A percentile compares a stretch with the other conserved stretches of the same genome.
Evolutionary conservation across 2,888 invertebrate species (phyloP).

Genomic region (Phrixothrix hirtus): DNA sequence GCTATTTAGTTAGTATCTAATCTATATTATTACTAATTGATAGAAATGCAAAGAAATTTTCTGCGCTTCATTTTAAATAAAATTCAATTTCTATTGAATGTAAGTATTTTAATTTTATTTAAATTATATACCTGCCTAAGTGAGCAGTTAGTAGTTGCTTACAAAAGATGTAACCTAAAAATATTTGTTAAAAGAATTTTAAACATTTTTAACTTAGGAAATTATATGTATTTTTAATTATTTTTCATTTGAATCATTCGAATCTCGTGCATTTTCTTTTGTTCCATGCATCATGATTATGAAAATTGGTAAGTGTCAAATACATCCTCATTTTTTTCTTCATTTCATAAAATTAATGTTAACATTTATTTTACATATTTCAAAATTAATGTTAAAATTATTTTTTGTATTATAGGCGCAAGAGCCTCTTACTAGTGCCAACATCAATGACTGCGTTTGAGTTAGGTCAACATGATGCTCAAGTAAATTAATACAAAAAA

Average conservation of each 20-base stretch:
- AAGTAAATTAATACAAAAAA: constrained; percentile 23
- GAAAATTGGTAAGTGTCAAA: constrained; percentile 43
- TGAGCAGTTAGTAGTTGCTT: constrained; percentile 6
- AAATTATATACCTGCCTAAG: too few species aligned
- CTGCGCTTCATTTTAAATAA: too few species aligned
- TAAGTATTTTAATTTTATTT: too few species aligned
- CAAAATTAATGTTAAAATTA: constrained; percentile 36
- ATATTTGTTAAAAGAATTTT: constrained; percentile 10
- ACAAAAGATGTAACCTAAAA: constrained; percentile 2
- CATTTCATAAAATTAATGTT: too few species aligned
- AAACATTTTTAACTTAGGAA: constrained; percentile 10
- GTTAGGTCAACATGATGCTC: constrained; percentile 27
- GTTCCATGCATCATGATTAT: constrained; percentile 47
- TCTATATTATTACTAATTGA: background rate
- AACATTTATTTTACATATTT: too few species aligned
- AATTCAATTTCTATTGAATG: too few species aligned
- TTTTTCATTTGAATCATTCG: constrained; percentile 26
- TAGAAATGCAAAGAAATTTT: too few species aligned
- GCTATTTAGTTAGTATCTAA: background rate
- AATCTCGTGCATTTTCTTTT: constrained; percentile 42
- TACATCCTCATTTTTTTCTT: constrained; percentile 29
- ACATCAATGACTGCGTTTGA: constrained; percentile 80
- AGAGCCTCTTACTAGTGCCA: constrained; percentile 79
- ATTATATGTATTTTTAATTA: constrained; percentile 7
- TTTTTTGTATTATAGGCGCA: constrained; percentile 70